Percentiles rank a stretch among this genome's conserved stretches.
Evolutionary conservation across 2,888 invertebrate species (phyloP).

Genomic region (Drosophila mayaguana): DNA sequence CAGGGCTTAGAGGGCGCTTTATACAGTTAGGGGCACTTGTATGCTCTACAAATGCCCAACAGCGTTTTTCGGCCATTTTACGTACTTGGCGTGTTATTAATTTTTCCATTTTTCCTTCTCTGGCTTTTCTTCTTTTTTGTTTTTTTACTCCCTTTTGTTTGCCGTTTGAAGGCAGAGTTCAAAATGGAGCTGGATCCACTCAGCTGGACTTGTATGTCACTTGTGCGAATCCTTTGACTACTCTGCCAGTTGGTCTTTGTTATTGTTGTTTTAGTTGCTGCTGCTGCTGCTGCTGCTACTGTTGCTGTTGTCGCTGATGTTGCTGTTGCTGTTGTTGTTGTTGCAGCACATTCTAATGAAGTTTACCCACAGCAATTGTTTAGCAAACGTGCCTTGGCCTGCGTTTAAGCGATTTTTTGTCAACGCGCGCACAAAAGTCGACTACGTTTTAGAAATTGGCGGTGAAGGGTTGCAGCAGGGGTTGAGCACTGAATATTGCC

Average conservation of each 20-base stretch:
- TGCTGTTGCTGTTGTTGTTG: slow-evolving; percentile 50
- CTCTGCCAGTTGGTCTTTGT: slow-evolving; percentile 7
- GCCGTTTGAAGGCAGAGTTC: slow-evolving; percentile 26
- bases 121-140: background rate
- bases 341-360: slow-evolving; percentile 79
- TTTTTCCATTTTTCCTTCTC: slow-evolving; percentile 39
- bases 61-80: slow-evolving; percentile 67
- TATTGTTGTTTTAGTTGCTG: slow-evolving; percentile 51
- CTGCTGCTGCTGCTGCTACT: slow-evolving; percentile 45
- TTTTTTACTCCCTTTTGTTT: slow-evolving; percentile 32
- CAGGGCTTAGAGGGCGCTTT: slow-evolving; percentile 13
- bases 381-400: slow-evolving; percentile 84
- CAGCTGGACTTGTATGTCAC: slow-evolving; percentile 66
- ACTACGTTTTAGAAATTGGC: slow-evolving; percentile 47
- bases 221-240: slow-evolving; percentile 52
- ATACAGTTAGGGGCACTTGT: slow-evolving; percentile 29
- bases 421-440: slow-evolving; percentile 77
- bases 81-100: slow-evolving; percentile 68
- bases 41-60: slow-evolving; percentile 66
- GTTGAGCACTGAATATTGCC: background rate
- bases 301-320: slow-evolving; percentile 20
- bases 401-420: slow-evolving; percentile 79
- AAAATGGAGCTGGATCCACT: slow-evolving; percentile 35
- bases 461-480: background rate
- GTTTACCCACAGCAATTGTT: slow-evolving; percentile 84